Conservation (phyloP, 2,113 vertebrate species). For the Hiodon tergisus region DNA sequence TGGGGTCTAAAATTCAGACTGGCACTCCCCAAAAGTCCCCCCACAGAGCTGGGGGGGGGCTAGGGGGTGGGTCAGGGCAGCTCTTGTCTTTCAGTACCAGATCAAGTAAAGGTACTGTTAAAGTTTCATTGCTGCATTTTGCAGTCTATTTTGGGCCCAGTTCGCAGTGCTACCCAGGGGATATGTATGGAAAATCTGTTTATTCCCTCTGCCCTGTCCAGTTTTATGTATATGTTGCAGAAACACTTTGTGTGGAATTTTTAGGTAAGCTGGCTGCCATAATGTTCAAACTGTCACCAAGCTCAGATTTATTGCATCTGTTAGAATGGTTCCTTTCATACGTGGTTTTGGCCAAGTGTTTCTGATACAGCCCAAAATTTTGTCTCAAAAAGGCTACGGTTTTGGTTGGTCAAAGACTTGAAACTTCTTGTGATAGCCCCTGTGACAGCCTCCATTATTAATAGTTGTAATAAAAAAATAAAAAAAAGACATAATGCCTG, state of each 20-base stretch:
- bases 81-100: conserved; percentile 15
- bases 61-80: conserved; percentile 30
- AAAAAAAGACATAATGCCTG: no score
- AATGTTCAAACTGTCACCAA: neutral
- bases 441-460: no score
- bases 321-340: neutral
- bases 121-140: neutral
- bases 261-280: conserved; percentile 7
- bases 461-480: no score
- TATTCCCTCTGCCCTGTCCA: conserved; percentile 7
- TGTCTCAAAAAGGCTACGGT: neutral
- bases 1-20: no score
- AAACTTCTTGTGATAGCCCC: no score
- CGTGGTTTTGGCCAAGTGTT: neutral
- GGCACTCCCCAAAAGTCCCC: neutral
- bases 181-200: conserved; percentile 25
- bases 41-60: conserved; percentile 26
- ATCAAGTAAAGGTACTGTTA: conserved; percentile 31
- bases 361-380: neutral
- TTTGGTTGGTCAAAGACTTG: neutral
- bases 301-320: conserved; percentile 10
- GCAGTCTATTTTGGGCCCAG: neutral
- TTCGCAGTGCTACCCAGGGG: conserved; percentile 27
- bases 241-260: neutral
- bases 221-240: neutral